Evolutionary conservation across 2,797 vertebrate genomes (phyloP), one percentile per base, ranked within the genome.

Genomic region (Molossus molossus): DNA sequence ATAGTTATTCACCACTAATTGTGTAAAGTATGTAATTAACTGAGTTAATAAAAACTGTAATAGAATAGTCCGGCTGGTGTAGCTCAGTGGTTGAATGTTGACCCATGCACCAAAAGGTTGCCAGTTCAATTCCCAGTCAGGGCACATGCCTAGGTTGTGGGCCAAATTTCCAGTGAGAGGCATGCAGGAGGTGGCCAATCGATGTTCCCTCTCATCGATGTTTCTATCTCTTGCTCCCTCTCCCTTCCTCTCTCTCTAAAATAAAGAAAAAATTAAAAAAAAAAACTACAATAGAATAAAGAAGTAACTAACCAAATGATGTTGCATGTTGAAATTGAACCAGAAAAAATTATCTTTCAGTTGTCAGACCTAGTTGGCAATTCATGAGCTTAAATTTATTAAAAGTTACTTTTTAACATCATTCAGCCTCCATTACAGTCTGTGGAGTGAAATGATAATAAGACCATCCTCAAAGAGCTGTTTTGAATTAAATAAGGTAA

Each of bases 401-500:
- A 73, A 23, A 82, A 72, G 55, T 53, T 82, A 82, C 15, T 62
- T 91, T 91, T 73, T 62, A 91, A 72, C 37, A 91, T 73, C 25
- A 67, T 79, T 79, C 7, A 29, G 73, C 23, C 7, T 62, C 40
- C 40, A 29, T 72, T 82, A 72, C n/a, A 73, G n/a, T 72, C 15
- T 45, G 17, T 91, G 58, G 25, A 60, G n/a, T 48, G 10, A 1
- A 73, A 83, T 62, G 53, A 83, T 25, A 90, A 58, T 48, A 83
- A 45, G 79, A 21, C 18, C 23, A 48, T 58, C 9, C 37, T 60
- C 37, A 48, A 17, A 90, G 13, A 70, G 14, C 14, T 81, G 14
- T 60, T 91, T 64, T 83, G 29, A 64, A 75, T 83, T 60, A 50
- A 90, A 76, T 58, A 60, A 90, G 29, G 65, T 62, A 83, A 73